Evolutionary conservation across 2,888 invertebrate species (phyloP).

Genomic region (Cremastinae sp.): DNA sequence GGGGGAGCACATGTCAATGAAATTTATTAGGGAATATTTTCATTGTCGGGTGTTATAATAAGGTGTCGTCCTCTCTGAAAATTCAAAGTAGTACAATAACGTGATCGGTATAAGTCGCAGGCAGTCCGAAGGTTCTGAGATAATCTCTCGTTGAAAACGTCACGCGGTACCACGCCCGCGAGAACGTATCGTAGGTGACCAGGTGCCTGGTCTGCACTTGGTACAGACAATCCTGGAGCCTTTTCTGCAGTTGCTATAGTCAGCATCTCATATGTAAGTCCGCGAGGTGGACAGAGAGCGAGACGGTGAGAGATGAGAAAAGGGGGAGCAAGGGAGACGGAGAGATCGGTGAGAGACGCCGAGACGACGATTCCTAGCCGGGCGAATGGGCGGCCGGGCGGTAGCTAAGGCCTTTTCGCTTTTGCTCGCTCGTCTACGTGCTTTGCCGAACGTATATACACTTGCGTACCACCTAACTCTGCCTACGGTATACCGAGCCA

Average conservation of each 20-base stretch:
- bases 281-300: conserved; percentile 51
- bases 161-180: conserved; percentile 65
- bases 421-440: conserved; percentile 45
- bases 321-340: not conserved
- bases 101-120: not conserved
- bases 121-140: conserved; percentile 19
- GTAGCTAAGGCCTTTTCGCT: conserved; percentile 58
- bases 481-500: conserved; percentile 53
- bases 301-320: conserved; percentile 43
- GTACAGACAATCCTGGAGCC: conserved; percentile 62
- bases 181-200: conserved; percentile 71
- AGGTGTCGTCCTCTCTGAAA: too few relatives aligned
- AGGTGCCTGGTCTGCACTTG: conserved; percentile 73
- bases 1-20: too few relatives aligned
- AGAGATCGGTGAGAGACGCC: conserved; percentile 23
- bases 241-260: conserved; percentile 38
- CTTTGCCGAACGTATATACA: conserved; percentile 46
- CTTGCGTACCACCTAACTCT: conserved; percentile 57
- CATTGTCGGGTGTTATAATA: too few relatives aligned
- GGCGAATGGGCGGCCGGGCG: conserved; percentile 62
- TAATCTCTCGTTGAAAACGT: conserved; percentile 33
- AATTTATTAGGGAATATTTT: too few relatives aligned
- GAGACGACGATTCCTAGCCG: conserved; percentile 60
- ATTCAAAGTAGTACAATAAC: too few relatives aligned
- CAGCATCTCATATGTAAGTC: conserved; percentile 56